These are phyloP conservation scores for Sceloporus undulatus DNA, from an alignment of 2,113 vertebrate genomes.

Conservation along the genomic window DNA sequence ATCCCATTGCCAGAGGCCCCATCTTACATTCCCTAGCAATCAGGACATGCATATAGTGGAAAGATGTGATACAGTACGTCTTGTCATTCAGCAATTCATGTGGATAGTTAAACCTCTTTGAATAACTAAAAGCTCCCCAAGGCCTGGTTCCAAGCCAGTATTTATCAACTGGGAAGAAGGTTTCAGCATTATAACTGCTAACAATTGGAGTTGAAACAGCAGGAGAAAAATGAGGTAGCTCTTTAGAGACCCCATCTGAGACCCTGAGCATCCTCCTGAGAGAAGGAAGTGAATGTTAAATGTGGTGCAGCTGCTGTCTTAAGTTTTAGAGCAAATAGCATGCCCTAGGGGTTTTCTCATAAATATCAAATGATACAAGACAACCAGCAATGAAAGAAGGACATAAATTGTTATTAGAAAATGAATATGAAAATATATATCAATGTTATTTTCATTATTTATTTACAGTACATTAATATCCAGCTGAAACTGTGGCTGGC, in stretches of 20 bases:
- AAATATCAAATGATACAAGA: constrained; percentile 33
- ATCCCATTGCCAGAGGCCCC: neutral
- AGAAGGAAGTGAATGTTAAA: constrained; percentile 38
- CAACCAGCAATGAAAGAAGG: constrained; percentile 24
- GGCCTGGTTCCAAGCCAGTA: constrained; percentile 36
- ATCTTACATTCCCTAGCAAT: constrained; percentile 10
- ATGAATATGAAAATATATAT: neutral
- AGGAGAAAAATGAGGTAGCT: constrained; percentile 30
- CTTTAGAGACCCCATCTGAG: constrained; percentile 6
- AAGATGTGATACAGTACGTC: constrained; percentile 13
- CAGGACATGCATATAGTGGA: constrained; percentile 19
- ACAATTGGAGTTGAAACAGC: constrained; percentile 46
- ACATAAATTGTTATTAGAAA: constrained; percentile 43
- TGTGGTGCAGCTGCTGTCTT: constrained; percentile 4
- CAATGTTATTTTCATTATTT: constrained; percentile 34
- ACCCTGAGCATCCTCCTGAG: constrained; percentile 17
- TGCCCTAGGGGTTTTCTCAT: neutral
- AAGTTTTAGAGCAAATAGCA: constrained; percentile 34
- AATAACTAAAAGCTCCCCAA: constrained; percentile 59
- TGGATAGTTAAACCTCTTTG: constrained; percentile 52
- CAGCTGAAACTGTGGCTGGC: neutral
- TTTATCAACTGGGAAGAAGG: constrained; percentile 26
- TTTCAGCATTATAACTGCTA: constrained; percentile 13
- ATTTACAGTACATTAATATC: neutral
- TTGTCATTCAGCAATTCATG: constrained; percentile 49